Base-by-base conservation (phyloP, 2,888 invertebrate genomes). In the Rhimphoctona megacephalus region DNA sequence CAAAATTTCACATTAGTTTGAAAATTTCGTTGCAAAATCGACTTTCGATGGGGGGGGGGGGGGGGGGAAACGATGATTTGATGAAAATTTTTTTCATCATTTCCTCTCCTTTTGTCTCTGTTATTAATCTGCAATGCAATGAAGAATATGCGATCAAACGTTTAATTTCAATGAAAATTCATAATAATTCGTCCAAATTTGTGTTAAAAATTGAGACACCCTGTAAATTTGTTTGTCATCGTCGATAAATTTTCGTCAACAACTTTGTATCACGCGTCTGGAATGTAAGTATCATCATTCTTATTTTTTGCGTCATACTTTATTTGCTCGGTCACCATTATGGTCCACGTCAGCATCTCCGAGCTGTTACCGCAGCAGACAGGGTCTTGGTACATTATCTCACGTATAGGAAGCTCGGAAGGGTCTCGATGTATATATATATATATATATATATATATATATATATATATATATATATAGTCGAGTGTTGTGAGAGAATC, bases 181-280 rank as follows among this genome's bases (percentile, higher is more conserved):
- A 52, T 49, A 19, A 61, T 30, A 61, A 61, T 61, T 61, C 14
- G 11, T 17, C 30, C 2, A 1, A 33, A 19, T n/a, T 66, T 8
- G 9, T 7, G 11, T 39, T 0, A n/a, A 39, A 67, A 43, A 14
- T 9, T 2, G 43, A 43, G 69, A 22, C 25, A 39, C 22, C 6
- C 33, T 19, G 69, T 36, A 39, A n/a, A 52, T 43, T 39, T n/a
- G 25, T 2, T 17, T 11, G 39, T 36, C 36, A 43, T 76, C 17
- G 22, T 69, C 43, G 67, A 36, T 33, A 74, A 46, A 43, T 39
- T 74, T 81, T 67, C 43, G 81, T 73, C 73, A 54, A 66, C 74
- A 25, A 67, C n/a, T 67, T 73, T 17, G 22, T 36, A 36, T 69
- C 76, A 57, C 74, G 36, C 36, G 64, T 46, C 33, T 73, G 33